Evolutionary conservation across 2,113 vertebrate genomes (phyloP), one percentile per base, ranked within the genome.

Genomic region (Salvelinus sp.): DNA sequence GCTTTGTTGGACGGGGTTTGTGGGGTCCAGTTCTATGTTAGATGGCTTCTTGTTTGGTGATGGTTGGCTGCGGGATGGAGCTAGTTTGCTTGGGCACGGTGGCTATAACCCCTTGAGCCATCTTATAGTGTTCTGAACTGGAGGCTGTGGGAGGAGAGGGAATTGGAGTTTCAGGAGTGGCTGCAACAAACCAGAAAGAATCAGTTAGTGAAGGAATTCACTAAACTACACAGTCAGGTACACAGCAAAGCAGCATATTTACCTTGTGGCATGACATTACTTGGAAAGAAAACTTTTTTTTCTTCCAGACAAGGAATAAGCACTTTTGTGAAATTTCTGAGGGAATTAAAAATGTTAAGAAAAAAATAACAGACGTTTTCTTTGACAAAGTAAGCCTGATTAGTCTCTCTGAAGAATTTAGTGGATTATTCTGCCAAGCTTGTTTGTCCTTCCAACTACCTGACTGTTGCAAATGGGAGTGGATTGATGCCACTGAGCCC

Each of bases 21-120:
- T 62, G 48, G 50, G 22, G 44, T 54, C 75, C 13, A 44, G 44
- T 65, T 25, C 73, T 50, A 14, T 58, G 80, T 95, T 96, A 99
- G 89, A 99, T 97, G 88, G 96, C 95, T 88, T 99, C 97, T 81
- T 99, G 98, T 90, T 99, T 99, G 9, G 97, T 98, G 91, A 98
- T 97, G 78, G 96, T 93, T 0, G 96, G 92, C 78, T 96, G 97
- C 44, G 95, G 95, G 86, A 98, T 95, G 82, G 96, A 95, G 16
- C 90, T 95, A 4, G 95, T 93, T 81, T 97, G 97, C 88, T 99
- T 99, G 70, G 96, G 93, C 25, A 96, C 93, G 0, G 96, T 96
- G 71, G 96, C 81, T 70, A 98, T 97, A 81, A 97, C 96, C 68
- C 98, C 98, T 0, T 95, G 95, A 80, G 96, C 91, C 83, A 99